phyloP scores from a whole-genome alignment of 2,113 vertebrate species.

The Theropithecus gelada region DNA sequence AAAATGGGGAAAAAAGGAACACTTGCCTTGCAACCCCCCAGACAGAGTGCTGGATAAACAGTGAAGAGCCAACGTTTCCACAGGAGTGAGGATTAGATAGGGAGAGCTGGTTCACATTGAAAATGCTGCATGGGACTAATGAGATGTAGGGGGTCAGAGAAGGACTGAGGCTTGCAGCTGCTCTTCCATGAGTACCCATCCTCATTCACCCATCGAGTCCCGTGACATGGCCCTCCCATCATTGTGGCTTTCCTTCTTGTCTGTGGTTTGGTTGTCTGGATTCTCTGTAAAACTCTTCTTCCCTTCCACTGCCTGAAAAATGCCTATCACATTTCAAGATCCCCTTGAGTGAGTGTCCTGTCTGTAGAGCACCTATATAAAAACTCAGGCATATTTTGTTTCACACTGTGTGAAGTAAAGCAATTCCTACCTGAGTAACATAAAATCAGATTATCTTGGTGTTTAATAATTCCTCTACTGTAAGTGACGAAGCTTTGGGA shows the following conservation, averaged over 20 bases:
- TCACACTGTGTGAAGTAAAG: neutral
- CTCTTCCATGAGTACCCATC: neutral
- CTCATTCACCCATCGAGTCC: rapidly evolving
- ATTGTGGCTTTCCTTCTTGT: neutral
- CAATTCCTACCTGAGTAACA: neutral
- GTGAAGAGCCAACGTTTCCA: neutral
- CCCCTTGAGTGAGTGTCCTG: neutral
- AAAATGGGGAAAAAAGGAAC: neutral
- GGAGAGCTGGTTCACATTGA: neutral
- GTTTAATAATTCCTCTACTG: neutral
- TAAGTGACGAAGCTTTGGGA: neutral
- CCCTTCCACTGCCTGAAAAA: neutral
- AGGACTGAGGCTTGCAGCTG: neutral
- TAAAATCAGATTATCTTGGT: neutral
- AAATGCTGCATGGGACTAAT: neutral
- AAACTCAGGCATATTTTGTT: neutral
- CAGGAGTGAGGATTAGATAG: neutral
- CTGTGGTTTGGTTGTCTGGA: neutral
- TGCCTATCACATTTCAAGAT: neutral
- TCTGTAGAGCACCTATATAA: neutral
- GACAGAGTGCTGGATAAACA: neutral
- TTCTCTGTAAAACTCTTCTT: neutral
- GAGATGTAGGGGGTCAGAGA: neutral
- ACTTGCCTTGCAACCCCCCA: neutral
- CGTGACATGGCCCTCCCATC: neutral